phyloP scores from a whole-genome alignment of 2,888 invertebrate species.

The Chymomyza amoena region DNA sequence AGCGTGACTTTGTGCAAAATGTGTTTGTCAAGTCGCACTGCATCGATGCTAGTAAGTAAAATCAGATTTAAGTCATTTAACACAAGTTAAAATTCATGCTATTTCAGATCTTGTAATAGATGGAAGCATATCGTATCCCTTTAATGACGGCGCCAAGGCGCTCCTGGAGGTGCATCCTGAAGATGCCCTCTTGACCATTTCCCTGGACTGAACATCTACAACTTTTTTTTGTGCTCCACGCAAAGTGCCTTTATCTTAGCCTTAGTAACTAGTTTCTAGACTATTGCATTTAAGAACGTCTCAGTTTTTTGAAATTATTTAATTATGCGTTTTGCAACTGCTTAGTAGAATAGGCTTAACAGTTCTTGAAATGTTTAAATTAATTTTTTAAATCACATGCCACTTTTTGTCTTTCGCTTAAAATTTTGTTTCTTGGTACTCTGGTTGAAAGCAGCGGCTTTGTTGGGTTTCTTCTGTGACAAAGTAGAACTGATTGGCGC shows the following conservation, averaged over 20 bases:
- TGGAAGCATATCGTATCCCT: slow-evolving; percentile 94
- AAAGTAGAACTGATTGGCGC: slow-evolving; percentile 5
- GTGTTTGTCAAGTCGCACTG: slow-evolving; percentile 93
- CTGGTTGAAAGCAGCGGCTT: slow-evolving; percentile 5
- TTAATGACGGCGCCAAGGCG: slow-evolving; percentile 95
- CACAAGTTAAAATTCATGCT: neutral
- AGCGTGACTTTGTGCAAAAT: slow-evolving; percentile 87
- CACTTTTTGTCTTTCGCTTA: slow-evolving; percentile 19
- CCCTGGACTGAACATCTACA: slow-evolving; percentile 69
- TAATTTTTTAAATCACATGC: slow-evolving; percentile 26
- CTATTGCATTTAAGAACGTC: slow-evolving; percentile 46
- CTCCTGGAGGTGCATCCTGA: slow-evolving; percentile 90
- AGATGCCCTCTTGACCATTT: slow-evolving; percentile 91
- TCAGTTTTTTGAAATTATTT: slow-evolving; percentile 49
- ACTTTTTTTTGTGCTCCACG: neutral
- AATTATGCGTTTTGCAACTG: slow-evolving; percentile 49
- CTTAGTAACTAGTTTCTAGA: slow-evolving; percentile 13
- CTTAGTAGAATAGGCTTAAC: slow-evolving; percentile 61
- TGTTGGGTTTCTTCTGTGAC: slow-evolving; percentile 6
- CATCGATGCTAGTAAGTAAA: slow-evolving; percentile 85
- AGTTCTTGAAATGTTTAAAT: slow-evolving; percentile 45
- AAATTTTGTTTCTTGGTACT: slow-evolving; percentile 11
- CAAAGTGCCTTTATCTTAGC: slow-evolving; percentile 40
- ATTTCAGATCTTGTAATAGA: slow-evolving; percentile 91
- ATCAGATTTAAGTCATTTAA: neutral